Base-by-base conservation (phyloP, 1,140 invertebrate species). In the Medauroidea extradentata region DNA sequence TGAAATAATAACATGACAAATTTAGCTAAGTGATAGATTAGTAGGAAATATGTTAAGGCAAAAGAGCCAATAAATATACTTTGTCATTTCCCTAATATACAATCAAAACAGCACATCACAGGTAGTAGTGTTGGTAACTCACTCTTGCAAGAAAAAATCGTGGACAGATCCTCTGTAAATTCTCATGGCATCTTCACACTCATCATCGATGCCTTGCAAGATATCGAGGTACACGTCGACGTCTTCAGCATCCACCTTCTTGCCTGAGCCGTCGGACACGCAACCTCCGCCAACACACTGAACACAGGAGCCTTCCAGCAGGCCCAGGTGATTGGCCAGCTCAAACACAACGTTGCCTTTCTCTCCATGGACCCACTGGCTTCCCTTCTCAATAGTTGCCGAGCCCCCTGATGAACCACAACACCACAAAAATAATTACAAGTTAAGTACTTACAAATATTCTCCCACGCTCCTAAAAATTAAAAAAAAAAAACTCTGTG, bases 301-400 rank as follows among this genome's bases (percentile, higher is more conserved):
- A 2, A 18, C n/a, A 42, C 34, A 52, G n/a, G 11, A 34, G 29
- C 11, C 49, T 8, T 16, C 25, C 9, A 59, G n/a, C 25, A 59
- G 34, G 21, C 48, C 48, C 13, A 34, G 29, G 2, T 51, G 50
- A 3, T 44, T 9, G 8, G 69, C 70, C 49, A 73, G 63, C 48
- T 69, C 39, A 41, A 63, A 70, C 7, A 72, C 60, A 18, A 65
- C 48, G 61, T 77, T 76, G 3, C 54, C 66, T 42, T 68, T 48
- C 57, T 71, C 66, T 14, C 79, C 79, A 64, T 81, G 79, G 48
- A 80, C 71, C 73, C 77, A 81, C 60, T 79, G 76, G 8, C 77
- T 78, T 34, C 79, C 79, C 2, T 79, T 34, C 64, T 81, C 78
- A 7, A 79, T 46, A 1, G 65, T 59, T 52, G 59, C 64, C n/a